phyloP scores from a whole-genome alignment of 2,113 vertebrate species.

The Rhabdomys dilectus region DNA sequence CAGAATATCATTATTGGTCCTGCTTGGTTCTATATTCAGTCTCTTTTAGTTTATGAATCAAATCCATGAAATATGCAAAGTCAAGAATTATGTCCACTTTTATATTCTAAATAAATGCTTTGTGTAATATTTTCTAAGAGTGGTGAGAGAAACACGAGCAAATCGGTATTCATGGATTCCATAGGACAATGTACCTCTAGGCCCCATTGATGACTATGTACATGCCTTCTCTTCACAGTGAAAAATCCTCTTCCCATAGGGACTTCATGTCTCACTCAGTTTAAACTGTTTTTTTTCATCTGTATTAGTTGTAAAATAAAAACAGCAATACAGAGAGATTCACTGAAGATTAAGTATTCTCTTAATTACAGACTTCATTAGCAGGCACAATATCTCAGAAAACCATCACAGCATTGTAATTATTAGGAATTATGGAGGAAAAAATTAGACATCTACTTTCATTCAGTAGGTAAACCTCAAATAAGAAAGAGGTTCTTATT shows the following conservation, averaged over 20 bases:
- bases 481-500: background rate
- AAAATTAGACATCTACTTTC: background rate
- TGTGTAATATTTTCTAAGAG: too few species aligned
- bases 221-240: background rate
- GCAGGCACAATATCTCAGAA: background rate
- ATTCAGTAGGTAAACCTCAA: background rate
- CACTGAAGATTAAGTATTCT: background rate
- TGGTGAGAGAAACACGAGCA: background rate
- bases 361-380: conserved; percentile 13
- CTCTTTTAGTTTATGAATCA: background rate
- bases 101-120: background rate
- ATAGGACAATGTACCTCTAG: background rate
- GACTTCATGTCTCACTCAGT: background rate
- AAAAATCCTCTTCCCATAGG: background rate
- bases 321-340: background rate
- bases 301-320: background rate
- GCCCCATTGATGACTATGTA: too few species aligned
- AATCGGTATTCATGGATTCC: background rate
- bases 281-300: background rate
- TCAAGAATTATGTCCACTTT: background rate
- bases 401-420: background rate
- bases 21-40: background rate
- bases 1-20: background rate
- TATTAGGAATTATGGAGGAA: background rate
- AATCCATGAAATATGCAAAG: background rate